These are phyloP conservation scores for Myiotriccus ornatus DNA, from an alignment of 2,797 vertebrate genomes.

Conservation along the genomic window DNA sequence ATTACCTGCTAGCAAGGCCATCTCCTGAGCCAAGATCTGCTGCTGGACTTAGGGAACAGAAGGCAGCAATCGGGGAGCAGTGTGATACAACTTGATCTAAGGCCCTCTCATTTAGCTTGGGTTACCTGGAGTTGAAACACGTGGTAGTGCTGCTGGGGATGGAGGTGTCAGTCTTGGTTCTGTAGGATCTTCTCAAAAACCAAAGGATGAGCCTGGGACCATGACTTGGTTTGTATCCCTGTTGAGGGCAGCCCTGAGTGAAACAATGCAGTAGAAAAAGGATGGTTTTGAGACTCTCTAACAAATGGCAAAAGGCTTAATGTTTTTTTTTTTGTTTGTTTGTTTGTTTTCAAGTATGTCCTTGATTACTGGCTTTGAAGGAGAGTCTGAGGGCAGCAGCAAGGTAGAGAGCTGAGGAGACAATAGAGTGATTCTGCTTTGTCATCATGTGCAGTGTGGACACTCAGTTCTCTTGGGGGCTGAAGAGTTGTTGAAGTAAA, in stretches of 20 bases:
- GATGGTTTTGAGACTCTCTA: not conserved
- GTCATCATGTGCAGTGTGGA: slow-evolving; percentile 8
- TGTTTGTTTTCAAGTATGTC: not conserved
- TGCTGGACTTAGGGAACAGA: not conserved
- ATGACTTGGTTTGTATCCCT: not conserved
- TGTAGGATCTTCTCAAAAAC: not conserved
- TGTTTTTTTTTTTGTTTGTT: not conserved
- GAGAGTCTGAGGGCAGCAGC: not conserved
- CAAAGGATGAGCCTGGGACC: not conserved
- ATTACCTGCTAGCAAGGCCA: not conserved
- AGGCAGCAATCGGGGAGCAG: not conserved
- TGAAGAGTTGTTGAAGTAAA: slow-evolving; percentile 8
- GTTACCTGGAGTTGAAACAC: not conserved
- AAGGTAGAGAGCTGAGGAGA: not conserved
- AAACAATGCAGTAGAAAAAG: not conserved
- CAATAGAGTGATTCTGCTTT: slow-evolving; percentile 37
- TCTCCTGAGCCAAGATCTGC: not conserved
- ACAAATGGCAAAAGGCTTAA: not conserved
- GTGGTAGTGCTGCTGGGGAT: not conserved
- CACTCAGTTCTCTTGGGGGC: not conserved
- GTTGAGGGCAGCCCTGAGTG: not conserved
- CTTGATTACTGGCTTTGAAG: slow-evolving; percentile 22
- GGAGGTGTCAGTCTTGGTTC: not conserved
- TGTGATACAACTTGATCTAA: not conserved
- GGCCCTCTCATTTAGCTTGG: not conserved